Evolutionary conservation across 2,797 vertebrate species (phyloP).

Genomic region (Artibeus lituratus): DNA sequence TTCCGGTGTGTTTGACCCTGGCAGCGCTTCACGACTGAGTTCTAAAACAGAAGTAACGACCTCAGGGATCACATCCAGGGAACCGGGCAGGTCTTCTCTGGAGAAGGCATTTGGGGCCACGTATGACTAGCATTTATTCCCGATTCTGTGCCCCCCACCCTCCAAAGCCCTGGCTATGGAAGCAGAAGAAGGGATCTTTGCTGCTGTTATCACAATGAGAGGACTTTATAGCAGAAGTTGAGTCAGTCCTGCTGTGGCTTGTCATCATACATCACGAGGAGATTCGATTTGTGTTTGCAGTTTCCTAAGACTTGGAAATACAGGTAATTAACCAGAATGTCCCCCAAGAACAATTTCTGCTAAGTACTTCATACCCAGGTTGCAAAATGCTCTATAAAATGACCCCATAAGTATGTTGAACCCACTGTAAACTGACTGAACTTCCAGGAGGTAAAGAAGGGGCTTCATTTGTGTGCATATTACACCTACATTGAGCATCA

Average conservation of each 20-base stretch:
- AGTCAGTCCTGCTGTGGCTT: background rate
- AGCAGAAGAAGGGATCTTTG: background rate
- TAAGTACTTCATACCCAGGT: background rate
- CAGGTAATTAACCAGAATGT: background rate
- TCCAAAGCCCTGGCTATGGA: background rate
- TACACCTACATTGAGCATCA: background rate
- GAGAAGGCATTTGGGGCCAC: background rate
- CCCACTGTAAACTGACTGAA: too few relatives aligned
- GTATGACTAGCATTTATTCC: accelerated
- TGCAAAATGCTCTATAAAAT: background rate
- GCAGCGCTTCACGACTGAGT: background rate
- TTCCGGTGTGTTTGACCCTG: background rate
- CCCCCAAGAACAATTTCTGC: background rate
- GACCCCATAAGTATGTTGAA: accelerated
- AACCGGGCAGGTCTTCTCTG: background rate
- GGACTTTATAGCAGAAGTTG: background rate
- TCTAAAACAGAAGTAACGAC: constrained; percentile 3
- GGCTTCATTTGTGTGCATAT: background rate
- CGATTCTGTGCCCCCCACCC: background rate
- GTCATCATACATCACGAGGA: background rate
- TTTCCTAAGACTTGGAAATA: background rate
- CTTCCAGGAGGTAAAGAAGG: background rate
- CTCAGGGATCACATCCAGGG: background rate
- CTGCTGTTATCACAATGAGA: background rate
- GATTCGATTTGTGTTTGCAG: background rate